phyloP scores from a whole-genome alignment of 2,797 vertebrate species.

The Chlorospingus flavigularis region DNA sequence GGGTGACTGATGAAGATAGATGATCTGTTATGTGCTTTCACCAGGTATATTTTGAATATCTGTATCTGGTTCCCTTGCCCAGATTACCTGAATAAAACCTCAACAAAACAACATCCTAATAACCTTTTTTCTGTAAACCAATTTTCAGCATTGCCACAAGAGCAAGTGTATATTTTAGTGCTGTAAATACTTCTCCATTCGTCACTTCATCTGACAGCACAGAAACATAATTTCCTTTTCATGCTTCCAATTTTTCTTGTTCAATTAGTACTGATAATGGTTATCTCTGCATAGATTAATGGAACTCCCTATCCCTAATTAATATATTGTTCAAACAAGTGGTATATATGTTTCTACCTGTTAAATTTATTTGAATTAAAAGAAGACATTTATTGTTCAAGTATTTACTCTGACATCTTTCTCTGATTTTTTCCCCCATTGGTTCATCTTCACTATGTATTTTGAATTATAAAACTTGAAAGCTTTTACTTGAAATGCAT shows the following conservation, averaged over 20 bases:
- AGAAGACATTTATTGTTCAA: neutral
- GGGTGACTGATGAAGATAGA: neutral
- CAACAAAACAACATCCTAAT: neutral
- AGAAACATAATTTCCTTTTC: neutral
- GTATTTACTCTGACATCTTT: neutral
- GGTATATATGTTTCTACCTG: neutral
- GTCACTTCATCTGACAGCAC: neutral
- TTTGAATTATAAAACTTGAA: neutral
- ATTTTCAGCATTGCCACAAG: neutral
- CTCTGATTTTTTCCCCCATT: neutral
- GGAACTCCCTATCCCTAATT: neutral
- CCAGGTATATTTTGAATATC: neutral
- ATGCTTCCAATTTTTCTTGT: neutral
- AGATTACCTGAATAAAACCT: neutral
- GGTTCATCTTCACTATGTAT: neutral
- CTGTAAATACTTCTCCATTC: neutral
- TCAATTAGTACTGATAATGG: neutral
- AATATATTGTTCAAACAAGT: neutral
- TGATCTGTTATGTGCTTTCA: neutral
- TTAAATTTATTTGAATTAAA: neutral
- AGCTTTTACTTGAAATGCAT: neutral
- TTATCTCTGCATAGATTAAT: neutral
- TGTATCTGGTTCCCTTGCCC: neutral
- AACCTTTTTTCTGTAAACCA: neutral
- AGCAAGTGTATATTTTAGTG: neutral